phyloP scores from a whole-genome alignment of 2,888 invertebrate genomes.

The Hermaeophaga mercurialis region DNA sequence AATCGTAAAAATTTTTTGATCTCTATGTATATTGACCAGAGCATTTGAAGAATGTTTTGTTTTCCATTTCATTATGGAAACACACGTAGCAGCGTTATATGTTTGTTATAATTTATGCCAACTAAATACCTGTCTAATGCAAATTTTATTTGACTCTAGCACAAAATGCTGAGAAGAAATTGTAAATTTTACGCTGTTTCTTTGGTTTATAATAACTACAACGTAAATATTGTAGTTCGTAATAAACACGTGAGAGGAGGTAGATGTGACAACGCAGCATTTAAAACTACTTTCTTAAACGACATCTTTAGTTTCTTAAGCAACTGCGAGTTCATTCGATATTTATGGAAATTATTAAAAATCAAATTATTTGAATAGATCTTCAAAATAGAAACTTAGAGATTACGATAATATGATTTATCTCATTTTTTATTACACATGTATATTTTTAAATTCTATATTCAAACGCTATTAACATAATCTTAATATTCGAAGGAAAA shows the following conservation, averaged over 20 bases:
- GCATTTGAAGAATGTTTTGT: conserved; percentile 22
- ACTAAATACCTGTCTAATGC: conserved; percentile 31
- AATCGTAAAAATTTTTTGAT: conserved; percentile 7
- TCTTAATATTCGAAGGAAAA: too few relatives aligned
- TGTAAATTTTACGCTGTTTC: conserved; percentile 19
- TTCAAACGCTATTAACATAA: too few relatives aligned
- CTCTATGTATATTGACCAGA: conserved; percentile 8
- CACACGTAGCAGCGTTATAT: conserved; percentile 19
- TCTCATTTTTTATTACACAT: too few relatives aligned
- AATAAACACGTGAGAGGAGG: conserved; percentile 24
- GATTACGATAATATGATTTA: too few relatives aligned
- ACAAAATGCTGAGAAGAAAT: conserved; percentile 29
- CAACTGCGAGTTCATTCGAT: conserved; percentile 6
- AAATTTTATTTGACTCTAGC: conserved; percentile 29
- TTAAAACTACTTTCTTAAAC: conserved; percentile 32
- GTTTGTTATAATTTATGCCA: conserved; percentile 26
- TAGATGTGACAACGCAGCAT: conserved; percentile 30
- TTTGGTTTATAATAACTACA: conserved; percentile 18
- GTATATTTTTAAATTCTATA: too few relatives aligned
- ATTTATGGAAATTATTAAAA: conserved; percentile 8
- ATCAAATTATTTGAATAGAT: not conserved
- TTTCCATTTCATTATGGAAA: conserved; percentile 27
- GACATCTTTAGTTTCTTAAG: conserved; percentile 15
- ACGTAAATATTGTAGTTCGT: conserved; percentile 17
- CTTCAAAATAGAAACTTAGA: too few relatives aligned